phyloP scores from a whole-genome alignment of 2,888 invertebrate genomes.

The Drosophila atripex region DNA sequence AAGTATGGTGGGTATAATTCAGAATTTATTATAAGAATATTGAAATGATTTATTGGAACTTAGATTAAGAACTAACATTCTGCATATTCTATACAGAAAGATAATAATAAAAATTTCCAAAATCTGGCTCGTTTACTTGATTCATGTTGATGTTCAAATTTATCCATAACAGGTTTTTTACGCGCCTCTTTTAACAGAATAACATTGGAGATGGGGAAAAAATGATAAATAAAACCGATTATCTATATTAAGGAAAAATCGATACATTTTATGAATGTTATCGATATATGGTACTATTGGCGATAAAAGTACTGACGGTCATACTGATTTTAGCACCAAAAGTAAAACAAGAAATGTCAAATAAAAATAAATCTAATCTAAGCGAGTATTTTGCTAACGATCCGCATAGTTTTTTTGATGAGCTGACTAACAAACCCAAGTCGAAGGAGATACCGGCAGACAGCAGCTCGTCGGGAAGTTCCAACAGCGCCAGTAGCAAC shows the following conservation, averaged over 20 bases:
- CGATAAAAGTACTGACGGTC: not conserved
- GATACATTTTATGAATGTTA: not conserved
- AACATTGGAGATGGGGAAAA: not conserved
- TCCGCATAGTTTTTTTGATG: constrained; percentile 84
- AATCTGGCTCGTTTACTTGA: no score
- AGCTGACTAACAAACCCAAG: constrained; percentile 68
- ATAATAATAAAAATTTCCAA: no score
- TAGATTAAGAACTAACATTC: no score
- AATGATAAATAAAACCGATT: not conserved
- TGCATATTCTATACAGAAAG: no score
- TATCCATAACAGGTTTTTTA: not conserved
- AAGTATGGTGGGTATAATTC: not conserved
- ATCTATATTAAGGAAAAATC: not conserved
- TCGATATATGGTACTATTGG: not conserved
- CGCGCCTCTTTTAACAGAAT: not conserved
- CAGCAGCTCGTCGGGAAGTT: constrained; percentile 14
- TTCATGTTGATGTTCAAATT: not conserved
- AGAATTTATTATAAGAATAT: not conserved
- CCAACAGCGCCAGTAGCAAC: constrained; percentile 26
- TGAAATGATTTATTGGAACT: no score
- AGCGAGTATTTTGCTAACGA: constrained; percentile 84
- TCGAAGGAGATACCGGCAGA: constrained; percentile 30
- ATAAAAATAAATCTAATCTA: constrained; percentile 47
- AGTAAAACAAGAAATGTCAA: constrained; percentile 28
- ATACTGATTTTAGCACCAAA: not conserved